phyloP scores from a whole-genome alignment of 1,140 invertebrate species.

The Cyclargus thomasi region DNA sequence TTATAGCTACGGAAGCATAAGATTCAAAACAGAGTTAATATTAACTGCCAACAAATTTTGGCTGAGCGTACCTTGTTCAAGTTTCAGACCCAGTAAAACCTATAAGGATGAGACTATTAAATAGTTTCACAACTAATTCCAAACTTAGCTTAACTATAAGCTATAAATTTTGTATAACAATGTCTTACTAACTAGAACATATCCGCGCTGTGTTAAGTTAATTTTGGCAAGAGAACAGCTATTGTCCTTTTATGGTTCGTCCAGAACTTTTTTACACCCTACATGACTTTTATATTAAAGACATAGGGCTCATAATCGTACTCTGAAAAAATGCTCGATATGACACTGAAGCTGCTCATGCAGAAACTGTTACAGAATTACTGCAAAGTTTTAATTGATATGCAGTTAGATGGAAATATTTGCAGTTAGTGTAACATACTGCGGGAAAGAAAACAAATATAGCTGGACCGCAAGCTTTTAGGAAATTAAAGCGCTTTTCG shows the following conservation, averaged over 20 bases:
- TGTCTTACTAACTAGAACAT: not conserved
- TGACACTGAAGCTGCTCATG: not conserved
- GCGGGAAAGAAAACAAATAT: not conserved
- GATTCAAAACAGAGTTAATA: not conserved
- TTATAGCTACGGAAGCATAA: not conserved
- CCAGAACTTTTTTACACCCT: too few species aligned
- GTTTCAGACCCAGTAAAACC: not conserved
- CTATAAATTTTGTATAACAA: conserved; percentile 1
- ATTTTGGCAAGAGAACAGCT: conserved; percentile 1
- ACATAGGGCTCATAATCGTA: too few species aligned
- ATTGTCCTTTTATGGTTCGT: not conserved
- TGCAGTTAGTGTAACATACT: not conserved
- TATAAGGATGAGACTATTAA: not conserved
- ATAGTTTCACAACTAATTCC: not conserved
- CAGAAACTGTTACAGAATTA: not conserved
- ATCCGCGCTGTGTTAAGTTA: not conserved
- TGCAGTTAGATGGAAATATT: not conserved
- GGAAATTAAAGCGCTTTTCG: too few species aligned
- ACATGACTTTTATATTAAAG: too few species aligned
- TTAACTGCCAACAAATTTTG: not conserved
- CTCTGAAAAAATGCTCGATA: not conserved
- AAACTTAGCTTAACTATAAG: not conserved
- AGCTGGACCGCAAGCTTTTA: too few species aligned
- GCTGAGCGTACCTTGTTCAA: not conserved
- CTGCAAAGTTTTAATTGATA: not conserved